Conservation (phyloP, 1,140 invertebrate genomes). For the Spodoptera litura region DNA sequence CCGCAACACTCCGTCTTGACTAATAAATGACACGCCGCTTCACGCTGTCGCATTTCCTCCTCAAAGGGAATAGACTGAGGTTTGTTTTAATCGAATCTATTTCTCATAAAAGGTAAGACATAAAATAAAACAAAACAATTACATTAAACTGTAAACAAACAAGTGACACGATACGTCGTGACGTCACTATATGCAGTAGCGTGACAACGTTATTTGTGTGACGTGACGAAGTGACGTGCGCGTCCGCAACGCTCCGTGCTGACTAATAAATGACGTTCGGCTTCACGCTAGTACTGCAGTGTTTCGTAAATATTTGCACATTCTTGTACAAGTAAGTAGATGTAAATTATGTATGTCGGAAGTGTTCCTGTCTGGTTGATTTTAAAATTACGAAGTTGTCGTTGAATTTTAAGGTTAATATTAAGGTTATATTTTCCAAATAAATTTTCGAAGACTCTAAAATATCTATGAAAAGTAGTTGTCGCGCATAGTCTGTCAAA, state of each 20-base stretch:
- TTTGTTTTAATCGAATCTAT: not conserved
- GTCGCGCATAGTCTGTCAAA: no score
- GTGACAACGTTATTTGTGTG: conserved; percentile 44
- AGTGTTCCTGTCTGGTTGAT: no score
- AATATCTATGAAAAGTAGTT: no score
- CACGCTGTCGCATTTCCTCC: no score
- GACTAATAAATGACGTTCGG: conserved; percentile 39
- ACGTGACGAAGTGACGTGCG: conserved; percentile 35
- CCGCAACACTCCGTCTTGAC: no score
- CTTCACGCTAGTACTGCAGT: conserved; percentile 3
- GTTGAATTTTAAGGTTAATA: no score
- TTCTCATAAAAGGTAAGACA: not conserved
- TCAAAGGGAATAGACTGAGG: no score
- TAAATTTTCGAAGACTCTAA: no score
- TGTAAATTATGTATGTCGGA: not conserved
- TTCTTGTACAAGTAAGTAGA: not conserved
- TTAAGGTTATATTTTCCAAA: no score
- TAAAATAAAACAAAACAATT: not conserved
- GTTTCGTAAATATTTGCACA: conserved; percentile 11
- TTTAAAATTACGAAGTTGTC: no score
- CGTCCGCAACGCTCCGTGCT: conserved; percentile 18
- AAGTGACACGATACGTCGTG: not conserved
- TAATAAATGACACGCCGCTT: no score
- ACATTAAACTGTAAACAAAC: not conserved
- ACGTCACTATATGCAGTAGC: not conserved